phyloP scores from a whole-genome alignment of 2,888 invertebrate genomes.

The Platerodrilus igneus region DNA sequence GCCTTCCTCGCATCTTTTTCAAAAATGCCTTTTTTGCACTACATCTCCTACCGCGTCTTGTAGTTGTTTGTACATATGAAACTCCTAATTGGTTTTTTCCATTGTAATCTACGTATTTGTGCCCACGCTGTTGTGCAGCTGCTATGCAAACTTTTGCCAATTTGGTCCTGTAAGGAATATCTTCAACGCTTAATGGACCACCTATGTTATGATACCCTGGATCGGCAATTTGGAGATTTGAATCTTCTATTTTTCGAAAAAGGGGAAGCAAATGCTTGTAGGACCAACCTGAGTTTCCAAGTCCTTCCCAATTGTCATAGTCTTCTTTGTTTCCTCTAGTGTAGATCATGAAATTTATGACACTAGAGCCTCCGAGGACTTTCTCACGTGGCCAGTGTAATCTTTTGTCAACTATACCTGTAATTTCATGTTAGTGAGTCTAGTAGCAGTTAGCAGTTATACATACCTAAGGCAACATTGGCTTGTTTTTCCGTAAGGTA shows the following conservation, averaged over 20 bases:
- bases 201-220: slow-evolving; percentile 56
- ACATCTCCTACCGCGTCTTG: slow-evolving; percentile 51
- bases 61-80: slow-evolving; percentile 48
- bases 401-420: slow-evolving; percentile 61
- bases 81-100: slow-evolving; percentile 44
- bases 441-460: background rate
- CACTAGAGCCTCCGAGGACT: slow-evolving; percentile 70
- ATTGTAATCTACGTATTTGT: slow-evolving; percentile 47
- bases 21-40: slow-evolving; percentile 59
- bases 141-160: slow-evolving; percentile 42
- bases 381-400: slow-evolving; percentile 63
- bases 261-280: slow-evolving; percentile 49
- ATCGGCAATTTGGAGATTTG: slow-evolving; percentile 40
- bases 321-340: slow-evolving; percentile 77
- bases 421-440: too few relatives aligned
- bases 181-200: slow-evolving; percentile 60
- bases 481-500: slow-evolving; percentile 56
- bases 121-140: slow-evolving; percentile 47
- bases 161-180: slow-evolving; percentile 52
- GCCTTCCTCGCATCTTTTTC: slow-evolving; percentile 50
- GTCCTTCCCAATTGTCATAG: slow-evolving; percentile 75
- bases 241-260: slow-evolving; percentile 55
- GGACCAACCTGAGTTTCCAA: slow-evolving; percentile 64
- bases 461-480: slow-evolving; percentile 50
- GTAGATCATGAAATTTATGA: slow-evolving; percentile 81